These are phyloP conservation scores for Macquaria ambigua DNA, from an alignment of 2,113 vertebrate species.

Conservation along the genomic window DNA sequence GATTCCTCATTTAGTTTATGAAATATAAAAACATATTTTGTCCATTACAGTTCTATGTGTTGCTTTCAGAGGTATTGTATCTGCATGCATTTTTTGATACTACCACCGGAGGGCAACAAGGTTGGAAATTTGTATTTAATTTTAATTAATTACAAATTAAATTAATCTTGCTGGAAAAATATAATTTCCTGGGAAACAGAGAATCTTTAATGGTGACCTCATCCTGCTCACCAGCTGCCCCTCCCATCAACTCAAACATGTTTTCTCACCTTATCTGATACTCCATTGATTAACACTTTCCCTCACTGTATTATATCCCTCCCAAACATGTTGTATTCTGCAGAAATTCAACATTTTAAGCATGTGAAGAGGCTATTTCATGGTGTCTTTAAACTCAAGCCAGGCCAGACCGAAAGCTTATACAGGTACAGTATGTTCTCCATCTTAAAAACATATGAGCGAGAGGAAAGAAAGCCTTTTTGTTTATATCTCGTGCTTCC, in stretches of 20 bases:
- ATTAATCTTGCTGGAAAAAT: too few relatives aligned
- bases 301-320: not conserved
- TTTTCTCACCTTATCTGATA: not conserved
- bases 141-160: too few relatives aligned
- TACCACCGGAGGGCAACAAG: too few relatives aligned
- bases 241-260: not conserved
- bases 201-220: not conserved
- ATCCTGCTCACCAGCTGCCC: not conserved
- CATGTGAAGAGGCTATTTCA: not conserved
- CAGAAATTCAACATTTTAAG: not conserved
- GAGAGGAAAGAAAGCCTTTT: not conserved
- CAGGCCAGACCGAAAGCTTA: not conserved
- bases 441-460: constrained; percentile 6
- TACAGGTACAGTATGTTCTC: not conserved
- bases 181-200: not conserved
- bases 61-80: too few relatives aligned
- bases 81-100: too few relatives aligned
- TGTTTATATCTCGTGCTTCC: not conserved
- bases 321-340: not conserved
- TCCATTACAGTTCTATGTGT: too few relatives aligned
- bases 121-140: too few relatives aligned
- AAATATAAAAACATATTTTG: too few relatives aligned
- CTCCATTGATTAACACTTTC: too few relatives aligned
- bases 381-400: not conserved
- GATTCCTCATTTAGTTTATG: too few relatives aligned